Evolutionary conservation across 1,140 invertebrate species (phyloP).

Genomic region (Adelges cooleyi): DNA sequence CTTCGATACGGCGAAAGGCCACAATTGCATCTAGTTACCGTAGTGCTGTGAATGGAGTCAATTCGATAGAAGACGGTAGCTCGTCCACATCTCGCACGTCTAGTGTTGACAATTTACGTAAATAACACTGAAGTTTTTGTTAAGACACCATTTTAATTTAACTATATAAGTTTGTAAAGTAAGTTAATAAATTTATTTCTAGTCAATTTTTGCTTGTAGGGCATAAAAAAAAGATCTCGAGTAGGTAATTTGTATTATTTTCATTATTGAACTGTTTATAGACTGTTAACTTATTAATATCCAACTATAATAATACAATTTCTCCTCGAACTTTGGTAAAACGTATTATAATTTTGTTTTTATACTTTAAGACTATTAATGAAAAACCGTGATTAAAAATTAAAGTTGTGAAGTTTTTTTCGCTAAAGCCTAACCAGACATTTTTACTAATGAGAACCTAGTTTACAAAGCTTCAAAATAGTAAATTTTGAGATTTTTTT

Average conservation of each 20-base stretch:
- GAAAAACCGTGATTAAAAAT: too few relatives aligned
- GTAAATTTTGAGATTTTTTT: too few relatives aligned
- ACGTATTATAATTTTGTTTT: too few relatives aligned
- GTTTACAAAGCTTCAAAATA: too few relatives aligned
- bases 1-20: constrained; percentile 32
- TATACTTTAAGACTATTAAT: too few relatives aligned
- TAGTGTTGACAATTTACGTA: constrained; percentile 46
- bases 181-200: neutral
- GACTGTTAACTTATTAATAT: constrained; percentile 2
- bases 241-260: neutral
- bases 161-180: neutral
- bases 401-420: too few relatives aligned
- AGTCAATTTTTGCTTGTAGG: constrained; percentile 26
- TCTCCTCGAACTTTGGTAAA: too few relatives aligned
- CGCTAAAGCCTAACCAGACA: too few relatives aligned
- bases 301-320: neutral
- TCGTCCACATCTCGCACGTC: constrained; percentile 45
- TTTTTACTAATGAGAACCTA: too few relatives aligned
- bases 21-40: constrained; percentile 15
- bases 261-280: constrained; percentile 14
- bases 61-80: constrained; percentile 36
- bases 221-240: constrained; percentile 1
- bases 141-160: neutral
- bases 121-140: constrained; percentile 36
- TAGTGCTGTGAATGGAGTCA: constrained; percentile 33